Conservation (phyloP, 2,113 vertebrate species). For the Desmodus rotundus region DNA sequence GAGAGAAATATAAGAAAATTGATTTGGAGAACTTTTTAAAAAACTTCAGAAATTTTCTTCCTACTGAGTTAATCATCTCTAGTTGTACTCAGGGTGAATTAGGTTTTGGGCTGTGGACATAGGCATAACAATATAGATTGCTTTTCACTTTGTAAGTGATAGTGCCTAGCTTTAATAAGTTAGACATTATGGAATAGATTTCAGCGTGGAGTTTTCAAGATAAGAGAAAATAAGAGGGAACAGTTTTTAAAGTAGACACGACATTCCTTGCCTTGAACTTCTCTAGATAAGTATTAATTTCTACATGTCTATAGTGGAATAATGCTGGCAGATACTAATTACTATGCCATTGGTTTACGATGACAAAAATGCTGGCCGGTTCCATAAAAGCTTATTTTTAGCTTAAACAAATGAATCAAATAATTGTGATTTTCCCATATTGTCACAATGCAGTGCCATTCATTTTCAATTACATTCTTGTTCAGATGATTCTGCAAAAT, state of each 20-base stretch:
- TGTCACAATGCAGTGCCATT: constrained; percentile 56
- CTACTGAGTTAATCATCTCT: not conserved
- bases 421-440: constrained; percentile 68
- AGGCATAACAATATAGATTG: not conserved
- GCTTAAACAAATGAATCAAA: constrained; percentile 68
- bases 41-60: not conserved
- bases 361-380: constrained; percentile 60
- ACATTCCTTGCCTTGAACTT: constrained; percentile 71
- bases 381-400: constrained; percentile 68
- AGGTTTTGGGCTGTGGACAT: not conserved
- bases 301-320: constrained; percentile 54
- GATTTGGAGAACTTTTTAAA: not conserved
- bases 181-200: constrained; percentile 75
- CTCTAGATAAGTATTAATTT: constrained; percentile 72
- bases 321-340: constrained; percentile 75
- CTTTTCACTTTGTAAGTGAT: constrained; percentile 62
- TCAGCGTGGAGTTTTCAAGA: constrained; percentile 69
- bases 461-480: constrained; percentile 18
- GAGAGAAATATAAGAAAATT: not conserved
- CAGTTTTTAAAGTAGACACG: constrained; percentile 61
- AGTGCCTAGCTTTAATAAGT: constrained; percentile 71
- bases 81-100: not conserved
- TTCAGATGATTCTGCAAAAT: constrained; percentile 4
- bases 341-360: constrained; percentile 58
- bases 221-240: constrained; percentile 66